Base-by-base conservation (phyloP, 2,113 vertebrate species). In the Natator depressus region DNA sequence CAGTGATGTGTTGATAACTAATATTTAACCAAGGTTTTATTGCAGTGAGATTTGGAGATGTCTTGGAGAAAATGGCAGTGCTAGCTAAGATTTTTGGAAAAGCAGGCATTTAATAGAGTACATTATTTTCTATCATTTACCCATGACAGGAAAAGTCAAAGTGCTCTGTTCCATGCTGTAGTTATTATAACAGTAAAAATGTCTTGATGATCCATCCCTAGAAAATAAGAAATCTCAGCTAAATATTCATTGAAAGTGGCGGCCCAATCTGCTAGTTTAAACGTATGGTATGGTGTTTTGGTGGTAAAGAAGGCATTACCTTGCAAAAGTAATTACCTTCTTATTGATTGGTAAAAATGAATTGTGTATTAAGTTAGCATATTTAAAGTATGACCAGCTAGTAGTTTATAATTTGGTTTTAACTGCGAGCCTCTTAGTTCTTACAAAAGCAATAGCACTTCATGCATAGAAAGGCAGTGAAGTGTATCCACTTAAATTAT, bases 141-240 rank as follows among this genome's bases (percentile, higher is more conserved):
- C 81, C 29, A 3, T 95, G 94, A 94, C 79, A 95, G 84, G 80
- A 93, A 93, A 93, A 94, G 65, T 90, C 79, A 80, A 19, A 19
- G 84, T 95, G 90, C 76, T 95, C 91, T 84, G 42, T 87, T 95
- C 83, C 84, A 80, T 57, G 11, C 42, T 16, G 20, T 78, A 54
- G 14, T 81, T 92, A 35, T 83, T 25, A 2, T 84, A 96, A 80
- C 80, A 91, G 51, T 82, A 83, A 54, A 14, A 49, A 8, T 84
- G 80, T 72, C 83, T 89, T 76, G 55, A 59, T 84, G 51, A 84
- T 93, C 95, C 92, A 93, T 38, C 80, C 80, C 55, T 94, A 80
- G 94, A 96, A 89, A 96, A 95, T 86, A 94, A 91, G 89, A 31
- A 80, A 20, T 79, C 20, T 87, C 84, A 94, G 82, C 50, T 51